phyloP scores from a whole-genome alignment of 2,888 invertebrate genomes.

The Metopia argyrocephala region DNA sequence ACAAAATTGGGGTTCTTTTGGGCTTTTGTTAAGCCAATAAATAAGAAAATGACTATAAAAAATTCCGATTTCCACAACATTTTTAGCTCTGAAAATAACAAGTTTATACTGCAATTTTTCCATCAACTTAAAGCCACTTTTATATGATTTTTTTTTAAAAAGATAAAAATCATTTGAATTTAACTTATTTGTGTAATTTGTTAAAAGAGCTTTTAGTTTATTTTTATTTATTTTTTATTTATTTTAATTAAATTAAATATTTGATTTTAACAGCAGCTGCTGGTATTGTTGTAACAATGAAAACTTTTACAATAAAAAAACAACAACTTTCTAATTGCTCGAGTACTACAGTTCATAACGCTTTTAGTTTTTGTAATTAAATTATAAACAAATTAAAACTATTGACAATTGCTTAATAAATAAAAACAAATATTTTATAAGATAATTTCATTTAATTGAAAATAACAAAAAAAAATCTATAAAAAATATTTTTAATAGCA shows the following conservation, averaged over 20 bases:
- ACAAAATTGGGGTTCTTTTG: conserved; percentile 69
- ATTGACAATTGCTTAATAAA: not conserved
- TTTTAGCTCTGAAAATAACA: not conserved
- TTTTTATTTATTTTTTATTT: not conserved
- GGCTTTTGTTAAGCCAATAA: not conserved
- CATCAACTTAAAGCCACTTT: not conserved
- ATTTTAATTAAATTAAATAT: not conserved
- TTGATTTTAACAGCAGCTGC: not conserved
- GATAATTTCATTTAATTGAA: too few species aligned
- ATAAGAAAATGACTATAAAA: not conserved
- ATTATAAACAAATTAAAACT: not conserved
- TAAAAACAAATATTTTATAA: too few species aligned
- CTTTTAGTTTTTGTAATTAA: not conserved
- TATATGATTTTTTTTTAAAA: too few species aligned
- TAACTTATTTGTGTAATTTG: not conserved
- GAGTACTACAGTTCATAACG: not conserved
- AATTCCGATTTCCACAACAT: not conserved
- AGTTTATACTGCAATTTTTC: not conserved
- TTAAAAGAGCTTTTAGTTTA: not conserved
- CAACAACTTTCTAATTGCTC: not conserved
- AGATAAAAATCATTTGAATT: conserved; percentile 28
- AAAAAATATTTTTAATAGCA: too few species aligned
- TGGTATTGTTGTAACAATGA: too few species aligned
- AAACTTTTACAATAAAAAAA: not conserved
- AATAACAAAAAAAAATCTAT: too few species aligned